Conservation (phyloP, 2,113 vertebrate species). For the Oophaga pumilio region DNA sequence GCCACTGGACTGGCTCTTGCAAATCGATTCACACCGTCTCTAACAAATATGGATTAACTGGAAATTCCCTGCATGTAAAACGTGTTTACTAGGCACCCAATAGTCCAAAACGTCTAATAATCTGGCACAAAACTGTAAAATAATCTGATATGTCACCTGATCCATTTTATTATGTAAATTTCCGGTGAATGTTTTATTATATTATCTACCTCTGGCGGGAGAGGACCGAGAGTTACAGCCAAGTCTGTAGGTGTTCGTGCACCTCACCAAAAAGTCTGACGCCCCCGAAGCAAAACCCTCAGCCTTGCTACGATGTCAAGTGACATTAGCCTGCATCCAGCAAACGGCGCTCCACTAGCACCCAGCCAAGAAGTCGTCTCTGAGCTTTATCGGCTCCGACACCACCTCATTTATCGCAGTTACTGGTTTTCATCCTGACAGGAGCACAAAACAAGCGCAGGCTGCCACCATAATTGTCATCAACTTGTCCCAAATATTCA, state of each 20-base stretch:
- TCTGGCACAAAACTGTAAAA: no score
- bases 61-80: no score
- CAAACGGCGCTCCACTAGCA: not conserved
- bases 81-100: no score
- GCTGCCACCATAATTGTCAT: not conserved
- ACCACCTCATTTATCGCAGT: slow-evolving; percentile 22
- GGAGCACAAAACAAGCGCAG: not conserved
- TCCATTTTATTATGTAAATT: not conserved
- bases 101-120: no score
- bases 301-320: not conserved
- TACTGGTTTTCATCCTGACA: slow-evolving; percentile 9
- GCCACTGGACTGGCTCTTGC: no score
- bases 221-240: not conserved
- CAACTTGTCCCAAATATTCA: not conserved
- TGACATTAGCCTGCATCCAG: slow-evolving; percentile 27
- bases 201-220: not conserved
- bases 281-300: not conserved
- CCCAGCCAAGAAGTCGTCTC: not conserved
- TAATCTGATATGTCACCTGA: no score
- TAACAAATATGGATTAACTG: no score
- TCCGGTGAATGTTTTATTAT: not conserved
- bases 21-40: no score
- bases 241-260: not conserved
- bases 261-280: not conserved
- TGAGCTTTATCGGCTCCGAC: slow-evolving; percentile 28